A percentile compares a stretch with the other conserved stretches of the same genome.
phyloP scores from a whole-genome alignment of 2,113 vertebrate genomes.

The Bubo bubo region DNA sequence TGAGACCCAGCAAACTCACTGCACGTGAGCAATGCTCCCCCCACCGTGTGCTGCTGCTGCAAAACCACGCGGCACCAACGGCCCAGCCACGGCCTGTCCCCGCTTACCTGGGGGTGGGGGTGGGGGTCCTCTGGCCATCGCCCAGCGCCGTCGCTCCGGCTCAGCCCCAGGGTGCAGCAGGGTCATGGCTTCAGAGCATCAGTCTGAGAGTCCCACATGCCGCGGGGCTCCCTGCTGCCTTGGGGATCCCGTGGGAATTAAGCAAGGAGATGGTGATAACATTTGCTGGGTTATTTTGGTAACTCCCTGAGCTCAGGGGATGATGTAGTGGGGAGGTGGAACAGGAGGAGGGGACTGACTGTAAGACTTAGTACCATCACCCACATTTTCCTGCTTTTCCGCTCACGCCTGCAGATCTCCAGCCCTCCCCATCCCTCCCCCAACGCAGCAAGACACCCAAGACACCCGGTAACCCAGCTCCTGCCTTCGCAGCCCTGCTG shows the following conservation, averaged over 20 bases:
- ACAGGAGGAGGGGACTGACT: not conserved
- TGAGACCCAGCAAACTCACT: not conserved
- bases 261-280: rapidly evolving
- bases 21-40: not conserved
- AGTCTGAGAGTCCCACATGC: too few relatives aligned
- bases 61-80: rapidly evolving
- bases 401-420: not conserved
- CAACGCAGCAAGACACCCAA: not conserved
- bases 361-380: not conserved
- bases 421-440: not conserved
- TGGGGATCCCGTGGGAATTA: not conserved
- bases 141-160: rapidly evolving
- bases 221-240: not conserved
- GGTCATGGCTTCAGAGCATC: not conserved
- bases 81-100: not conserved
- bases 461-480: not conserved
- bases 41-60: not conserved
- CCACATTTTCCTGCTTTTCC: not conserved
- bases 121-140: rapidly evolving
- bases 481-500: not conserved
- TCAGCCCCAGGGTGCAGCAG: rapidly evolving
- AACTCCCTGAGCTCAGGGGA: not conserved
- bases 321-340: not conserved
- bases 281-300: not conserved
- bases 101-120: not conserved